Evolutionary conservation across 1,140 invertebrate species (phyloP).

Genomic region (Lethocerus indicus): DNA sequence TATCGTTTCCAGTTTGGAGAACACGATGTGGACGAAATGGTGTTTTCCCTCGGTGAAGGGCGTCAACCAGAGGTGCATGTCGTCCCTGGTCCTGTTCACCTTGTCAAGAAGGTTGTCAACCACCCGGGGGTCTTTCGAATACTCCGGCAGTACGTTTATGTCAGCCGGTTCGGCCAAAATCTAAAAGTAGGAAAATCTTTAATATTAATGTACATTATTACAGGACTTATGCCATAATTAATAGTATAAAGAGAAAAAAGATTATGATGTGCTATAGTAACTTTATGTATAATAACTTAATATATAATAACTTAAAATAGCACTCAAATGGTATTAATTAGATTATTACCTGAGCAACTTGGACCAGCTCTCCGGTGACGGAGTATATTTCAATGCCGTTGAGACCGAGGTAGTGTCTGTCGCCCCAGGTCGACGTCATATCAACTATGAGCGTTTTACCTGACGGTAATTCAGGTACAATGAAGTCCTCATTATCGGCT

Average conservation of each 20-base stretch:
- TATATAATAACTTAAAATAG: too few species aligned
- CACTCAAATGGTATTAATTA: too few species aligned
- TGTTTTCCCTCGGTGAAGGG: slow-evolving; percentile 35
- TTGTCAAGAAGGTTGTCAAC: slow-evolving; percentile 49
- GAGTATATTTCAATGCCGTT: slow-evolving; percentile 67
- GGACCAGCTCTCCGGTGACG: slow-evolving; percentile 35
- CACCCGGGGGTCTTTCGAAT: slow-evolving; percentile 36
- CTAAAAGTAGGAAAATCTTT: slow-evolving; percentile 23
- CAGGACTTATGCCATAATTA: too few species aligned
- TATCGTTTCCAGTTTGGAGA: slow-evolving; percentile 35
- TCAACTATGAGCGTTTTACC: slow-evolving; percentile 47
- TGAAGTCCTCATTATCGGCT: slow-evolving; percentile 19
- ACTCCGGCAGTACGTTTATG: slow-evolving; percentile 39
- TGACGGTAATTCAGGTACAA: slow-evolving; percentile 56
- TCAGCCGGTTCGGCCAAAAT: slow-evolving; percentile 37
- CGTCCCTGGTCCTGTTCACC: slow-evolving; percentile 52
- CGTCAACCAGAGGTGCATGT: slow-evolving; percentile 56
- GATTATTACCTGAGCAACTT: slow-evolving; percentile 36
- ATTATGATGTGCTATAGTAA: too few species aligned
- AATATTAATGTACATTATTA: too few species aligned
- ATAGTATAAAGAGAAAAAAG: too few species aligned
- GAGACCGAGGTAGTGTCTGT: slow-evolving; percentile 59
- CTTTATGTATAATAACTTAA: too few species aligned
- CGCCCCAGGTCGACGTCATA: slow-evolving; percentile 66
- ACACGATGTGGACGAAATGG: slow-evolving; percentile 40